Evolutionary conservation across 2,113 vertebrate genomes (phyloP), one percentile per base, ranked within the genome.

Genomic region (Stictonetta naevosa): DNA sequence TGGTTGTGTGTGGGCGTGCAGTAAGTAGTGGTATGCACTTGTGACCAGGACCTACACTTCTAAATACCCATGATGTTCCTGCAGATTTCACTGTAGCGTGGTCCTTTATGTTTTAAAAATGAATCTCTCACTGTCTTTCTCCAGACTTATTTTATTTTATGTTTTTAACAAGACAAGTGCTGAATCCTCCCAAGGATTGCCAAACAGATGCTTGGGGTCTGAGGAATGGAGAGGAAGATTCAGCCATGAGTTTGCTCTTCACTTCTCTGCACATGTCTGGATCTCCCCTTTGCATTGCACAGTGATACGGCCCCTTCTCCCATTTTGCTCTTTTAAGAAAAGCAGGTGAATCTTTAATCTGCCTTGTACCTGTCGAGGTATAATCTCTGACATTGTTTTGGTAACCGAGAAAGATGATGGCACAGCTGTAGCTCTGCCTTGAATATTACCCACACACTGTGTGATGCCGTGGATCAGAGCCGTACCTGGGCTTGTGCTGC

Each of bases 401-500:
- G 13, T 31, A 3, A 15, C 11, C 11, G 29, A 17, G 20, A 38
- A 22, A 69, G 33, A 18, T 1, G 33, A 33, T 15, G 36, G 33
- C 26, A 21, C 20, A 23, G 13, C 33, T 3, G 0, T 9, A 26
- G 13, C 33, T 3, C 0, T 9, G 36, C 17, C n/a, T 28, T 46
- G 38, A 16, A 3, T 6, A 10, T 67, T 25, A 25, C 36, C 44
- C 33, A 21, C 53, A 2, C 1, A 3, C 17, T 8, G 2, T 3
- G 6, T 1, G 36, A 14, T 20, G 36, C 26, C 48, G 29, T 13
- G 48, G 58, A 4, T 6, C 50, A 11, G 42, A 46, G 33, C 31
- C 4, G 7, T 53, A 11, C 8, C 25, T 34, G 44, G 42, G 13
- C 28, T 9, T 0, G 0, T 1, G 0, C 11, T 46, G 5, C 21